Evolutionary conservation across 2,113 vertebrate genomes (phyloP).

Genomic region (Vombatus ursinus): DNA sequence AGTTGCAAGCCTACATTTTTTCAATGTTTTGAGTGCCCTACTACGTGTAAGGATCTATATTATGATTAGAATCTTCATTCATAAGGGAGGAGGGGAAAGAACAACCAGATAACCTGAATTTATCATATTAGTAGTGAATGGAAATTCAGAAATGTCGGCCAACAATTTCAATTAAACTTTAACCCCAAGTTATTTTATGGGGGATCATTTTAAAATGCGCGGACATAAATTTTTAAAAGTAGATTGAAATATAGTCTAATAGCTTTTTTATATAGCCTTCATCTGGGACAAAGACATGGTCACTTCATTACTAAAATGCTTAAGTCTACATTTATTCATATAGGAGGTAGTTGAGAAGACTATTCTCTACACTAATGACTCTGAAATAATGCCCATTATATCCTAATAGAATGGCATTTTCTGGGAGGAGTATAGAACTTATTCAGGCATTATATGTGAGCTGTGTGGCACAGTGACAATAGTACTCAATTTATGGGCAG

Average conservation of each 20-base stretch:
- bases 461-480: neutral
- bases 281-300: neutral
- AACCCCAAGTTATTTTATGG: conserved; percentile 2
- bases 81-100: neutral
- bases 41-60: neutral
- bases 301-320: neutral
- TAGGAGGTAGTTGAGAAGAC: neutral
- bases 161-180: neutral
- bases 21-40: neutral
- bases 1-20: neutral
- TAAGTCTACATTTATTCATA: neutral
- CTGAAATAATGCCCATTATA: neutral
- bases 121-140: neutral
- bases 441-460: neutral
- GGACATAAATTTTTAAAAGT: neutral
- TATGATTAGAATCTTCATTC: neutral
- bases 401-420: neutral
- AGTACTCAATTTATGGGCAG: neutral
- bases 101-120: neutral
- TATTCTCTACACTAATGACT: neutral
- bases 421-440: neutral
- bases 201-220: neutral
- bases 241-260: neutral
- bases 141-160: neutral
- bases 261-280: neutral